Evolutionary conservation across 2,113 vertebrate species (phyloP).

Genomic region (Carettochelys insculpta): DNA sequence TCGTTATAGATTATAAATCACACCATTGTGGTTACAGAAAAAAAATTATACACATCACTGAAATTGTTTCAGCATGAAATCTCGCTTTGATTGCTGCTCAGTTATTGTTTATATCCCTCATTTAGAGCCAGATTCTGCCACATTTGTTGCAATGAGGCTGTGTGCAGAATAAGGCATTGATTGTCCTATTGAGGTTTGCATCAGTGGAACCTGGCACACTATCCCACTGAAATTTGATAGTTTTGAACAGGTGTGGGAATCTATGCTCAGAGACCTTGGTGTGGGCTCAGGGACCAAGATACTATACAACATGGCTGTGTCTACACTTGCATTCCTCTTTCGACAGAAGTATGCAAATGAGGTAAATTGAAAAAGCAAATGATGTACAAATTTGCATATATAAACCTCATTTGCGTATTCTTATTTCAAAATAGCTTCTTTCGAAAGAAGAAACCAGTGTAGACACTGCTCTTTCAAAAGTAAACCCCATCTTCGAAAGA

Average conservation of each 20-base stretch:
- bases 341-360: too few species aligned
- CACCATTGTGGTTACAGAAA: background rate
- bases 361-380: too few species aligned
- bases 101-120: background rate
- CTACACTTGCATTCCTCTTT: too few species aligned
- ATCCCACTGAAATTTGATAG: background rate
- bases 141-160: background rate
- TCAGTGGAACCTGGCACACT: fast-evolving
- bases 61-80: background rate
- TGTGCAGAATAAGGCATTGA: background rate
- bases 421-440: too few species aligned
- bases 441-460: too few species aligned
- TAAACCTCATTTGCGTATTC: too few species aligned
- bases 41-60: background rate
- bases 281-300: background rate
- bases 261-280: background rate
- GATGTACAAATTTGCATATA: too few species aligned
- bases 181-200: background rate
- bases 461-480: too few species aligned
- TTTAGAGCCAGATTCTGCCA: background rate
- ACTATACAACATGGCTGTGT: background rate
- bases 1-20: background rate
- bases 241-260: background rate
- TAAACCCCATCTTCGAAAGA: too few species aligned
- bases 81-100: background rate